These are phyloP conservation scores for Pentalonia nigronervosa DNA, from an alignment of 1,140 invertebrate genomes.

Conservation along the genomic window DNA sequence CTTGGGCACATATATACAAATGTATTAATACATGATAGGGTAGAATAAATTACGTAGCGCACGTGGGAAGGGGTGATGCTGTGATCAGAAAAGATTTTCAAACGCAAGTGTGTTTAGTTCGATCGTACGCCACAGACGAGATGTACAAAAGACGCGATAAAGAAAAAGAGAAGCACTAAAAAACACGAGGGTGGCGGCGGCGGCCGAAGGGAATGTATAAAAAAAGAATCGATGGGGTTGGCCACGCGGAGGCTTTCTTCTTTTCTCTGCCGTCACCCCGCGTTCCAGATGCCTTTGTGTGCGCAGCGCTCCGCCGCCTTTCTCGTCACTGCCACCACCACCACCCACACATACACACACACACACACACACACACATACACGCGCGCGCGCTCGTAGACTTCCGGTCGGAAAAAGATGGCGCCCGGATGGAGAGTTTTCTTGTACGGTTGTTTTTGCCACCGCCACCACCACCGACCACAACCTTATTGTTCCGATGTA, in stretches of 20 bases:
- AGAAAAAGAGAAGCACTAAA: conserved; percentile 2
- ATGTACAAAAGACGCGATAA: background rate
- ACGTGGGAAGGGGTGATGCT: too few relatives aligned
- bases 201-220: background rate
- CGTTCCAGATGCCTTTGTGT: conserved; percentile 38
- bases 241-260: conserved; percentile 41
- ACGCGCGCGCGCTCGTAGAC: background rate
- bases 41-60: background rate
- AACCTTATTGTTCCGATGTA: conserved; percentile 25
- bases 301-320: background rate
- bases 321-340: too few relatives aligned
- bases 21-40: background rate
- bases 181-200: background rate
- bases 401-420: conserved; percentile 56
- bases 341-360: background rate
- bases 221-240: conserved; percentile 56
- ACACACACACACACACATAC: background rate
- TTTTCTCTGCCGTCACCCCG: background rate
- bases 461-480: background rate
- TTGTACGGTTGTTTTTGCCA: conserved; percentile 48
- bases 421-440: conserved; percentile 51
- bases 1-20: background rate
- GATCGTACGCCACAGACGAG: background rate
- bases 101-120: background rate
- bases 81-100: background rate